Conservation (phyloP, 2,797 vertebrate genomes). For the Takifugu rubripes region DNA sequence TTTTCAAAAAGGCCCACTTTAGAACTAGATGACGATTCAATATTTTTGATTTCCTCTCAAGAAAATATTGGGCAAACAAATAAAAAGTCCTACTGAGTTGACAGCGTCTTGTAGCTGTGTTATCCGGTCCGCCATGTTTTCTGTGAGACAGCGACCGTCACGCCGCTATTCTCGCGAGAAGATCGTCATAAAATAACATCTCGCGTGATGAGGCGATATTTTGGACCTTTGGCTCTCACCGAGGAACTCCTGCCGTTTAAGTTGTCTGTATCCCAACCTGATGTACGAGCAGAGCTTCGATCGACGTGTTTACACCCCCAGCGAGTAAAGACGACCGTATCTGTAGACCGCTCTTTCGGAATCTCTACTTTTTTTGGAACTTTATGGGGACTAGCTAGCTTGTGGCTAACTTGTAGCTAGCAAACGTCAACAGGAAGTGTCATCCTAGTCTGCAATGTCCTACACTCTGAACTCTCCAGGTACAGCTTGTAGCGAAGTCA, state of each 20-base stretch:
- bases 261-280: too few species aligned
- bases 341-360: not conserved
- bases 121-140: conserved; percentile 88
- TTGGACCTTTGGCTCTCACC: not conserved
- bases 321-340: not conserved
- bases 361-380: not conserved
- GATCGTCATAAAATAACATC: accelerated
- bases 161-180: conserved; percentile 39
- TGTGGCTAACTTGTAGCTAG: conserved; percentile 52
- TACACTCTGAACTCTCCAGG: conserved; percentile 63
- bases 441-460: conserved; percentile 42
- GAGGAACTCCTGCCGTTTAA: not conserved
- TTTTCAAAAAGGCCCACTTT: too few species aligned
- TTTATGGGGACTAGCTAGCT: conserved; percentile 28
- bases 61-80: too few species aligned
- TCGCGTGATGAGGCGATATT: conserved; percentile 20
- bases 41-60: too few species aligned
- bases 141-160: not conserved
- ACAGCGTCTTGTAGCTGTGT: conserved; percentile 95
- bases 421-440: conserved; percentile 67
- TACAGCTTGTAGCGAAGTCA: conserved; percentile 15
- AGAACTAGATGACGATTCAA: too few species aligned
- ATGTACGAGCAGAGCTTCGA: not conserved
- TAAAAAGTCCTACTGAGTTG: conserved; percentile 82
- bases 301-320: not conserved